Conservation (phyloP, 2,797 vertebrate species). For the Propithecus deckenii region DNA sequence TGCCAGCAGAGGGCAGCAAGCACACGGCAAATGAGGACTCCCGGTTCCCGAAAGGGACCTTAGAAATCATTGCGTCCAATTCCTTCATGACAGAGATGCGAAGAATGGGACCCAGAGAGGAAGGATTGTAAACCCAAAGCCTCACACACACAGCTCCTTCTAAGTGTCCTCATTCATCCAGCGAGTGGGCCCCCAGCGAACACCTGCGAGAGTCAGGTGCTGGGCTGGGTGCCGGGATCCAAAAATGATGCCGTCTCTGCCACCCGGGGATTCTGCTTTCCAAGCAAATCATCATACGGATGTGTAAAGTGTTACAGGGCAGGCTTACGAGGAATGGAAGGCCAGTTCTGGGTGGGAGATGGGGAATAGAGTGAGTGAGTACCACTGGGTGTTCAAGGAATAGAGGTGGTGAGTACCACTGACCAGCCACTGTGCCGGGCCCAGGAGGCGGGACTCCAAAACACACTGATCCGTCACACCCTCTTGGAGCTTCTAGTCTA, state of each 20-base stretch:
- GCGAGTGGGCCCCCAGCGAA: rapidly evolving
- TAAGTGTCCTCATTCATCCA: not conserved
- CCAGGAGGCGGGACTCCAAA: rapidly evolving
- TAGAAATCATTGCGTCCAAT: not conserved
- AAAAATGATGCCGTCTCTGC: not conserved
- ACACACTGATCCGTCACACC: not conserved
- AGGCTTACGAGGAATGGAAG: not conserved
- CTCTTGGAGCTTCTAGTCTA: not conserved
- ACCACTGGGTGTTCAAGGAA: no score
- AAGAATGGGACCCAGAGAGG: not conserved
- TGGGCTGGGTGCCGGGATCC: no score
- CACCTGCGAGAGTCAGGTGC: not conserved
- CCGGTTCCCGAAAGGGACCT: not conserved
- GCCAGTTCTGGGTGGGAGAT: not conserved
- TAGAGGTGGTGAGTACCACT: rapidly evolving
- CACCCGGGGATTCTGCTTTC: not conserved
- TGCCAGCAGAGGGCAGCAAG: slow-evolving; percentile 86
- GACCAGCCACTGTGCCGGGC: not conserved
- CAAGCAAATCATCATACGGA: not conserved
- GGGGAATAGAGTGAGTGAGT: no score
- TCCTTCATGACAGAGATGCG: not conserved
- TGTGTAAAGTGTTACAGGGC: not conserved
- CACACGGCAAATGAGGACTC: slow-evolving; percentile 35
- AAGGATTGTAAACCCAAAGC: not conserved
- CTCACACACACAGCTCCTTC: not conserved